A percentile compares a stretch with the other conserved stretches of the same genome.
Evolutionary conservation across 2,888 invertebrate species (phyloP).

Genomic region (Pteria penguin): DNA sequence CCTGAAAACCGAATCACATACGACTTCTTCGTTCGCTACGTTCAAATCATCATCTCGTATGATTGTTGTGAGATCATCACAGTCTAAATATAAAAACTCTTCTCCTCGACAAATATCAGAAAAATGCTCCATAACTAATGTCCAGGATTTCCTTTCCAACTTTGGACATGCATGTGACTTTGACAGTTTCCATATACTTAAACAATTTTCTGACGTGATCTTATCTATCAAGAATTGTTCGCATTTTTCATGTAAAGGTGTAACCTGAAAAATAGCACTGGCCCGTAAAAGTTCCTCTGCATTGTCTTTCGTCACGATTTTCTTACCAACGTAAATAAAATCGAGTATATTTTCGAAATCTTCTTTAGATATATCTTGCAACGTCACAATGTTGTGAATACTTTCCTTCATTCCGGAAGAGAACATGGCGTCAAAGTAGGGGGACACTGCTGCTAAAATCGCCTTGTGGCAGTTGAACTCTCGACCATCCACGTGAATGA

Average conservation of each 20-base stretch:
- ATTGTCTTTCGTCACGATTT: slow-evolving; percentile 88
- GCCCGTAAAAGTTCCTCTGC: slow-evolving; percentile 87
- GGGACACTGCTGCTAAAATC: slow-evolving; percentile 66
- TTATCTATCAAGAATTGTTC: slow-evolving; percentile 87
- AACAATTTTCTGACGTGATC: slow-evolving; percentile 89
- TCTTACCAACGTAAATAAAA: slow-evolving; percentile 90
- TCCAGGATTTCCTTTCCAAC: slow-evolving; percentile 85
- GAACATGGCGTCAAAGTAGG: slow-evolving; percentile 70
- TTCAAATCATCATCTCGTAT: slow-evolving; percentile 91
- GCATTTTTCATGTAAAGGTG: slow-evolving; percentile 89
- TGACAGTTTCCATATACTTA: slow-evolving; percentile 92
- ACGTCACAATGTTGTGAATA: slow-evolving; percentile 55
- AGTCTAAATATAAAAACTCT: slow-evolving; percentile 82
- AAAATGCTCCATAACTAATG: slow-evolving; percentile 83
- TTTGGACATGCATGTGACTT: slow-evolving; percentile 86
- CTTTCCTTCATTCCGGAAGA: slow-evolving; percentile 66
- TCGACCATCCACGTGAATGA: slow-evolving; percentile 58
- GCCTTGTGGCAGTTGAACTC: slow-evolving; percentile 67
- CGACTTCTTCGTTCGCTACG: slow-evolving; percentile 91
- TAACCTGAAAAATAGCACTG: slow-evolving; percentile 91
- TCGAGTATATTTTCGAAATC: slow-evolving; percentile 89
- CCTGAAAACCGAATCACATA: slow-evolving; percentile 87
- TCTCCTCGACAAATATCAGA: slow-evolving; percentile 61
- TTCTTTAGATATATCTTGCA: slow-evolving; percentile 83
- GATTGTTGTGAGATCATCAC: slow-evolving; percentile 88